Evolutionary conservation across 2,113 vertebrate species (phyloP), one percentile per base, ranked within the genome.

Genomic region (Ophthalmolycus amberensis): DNA sequence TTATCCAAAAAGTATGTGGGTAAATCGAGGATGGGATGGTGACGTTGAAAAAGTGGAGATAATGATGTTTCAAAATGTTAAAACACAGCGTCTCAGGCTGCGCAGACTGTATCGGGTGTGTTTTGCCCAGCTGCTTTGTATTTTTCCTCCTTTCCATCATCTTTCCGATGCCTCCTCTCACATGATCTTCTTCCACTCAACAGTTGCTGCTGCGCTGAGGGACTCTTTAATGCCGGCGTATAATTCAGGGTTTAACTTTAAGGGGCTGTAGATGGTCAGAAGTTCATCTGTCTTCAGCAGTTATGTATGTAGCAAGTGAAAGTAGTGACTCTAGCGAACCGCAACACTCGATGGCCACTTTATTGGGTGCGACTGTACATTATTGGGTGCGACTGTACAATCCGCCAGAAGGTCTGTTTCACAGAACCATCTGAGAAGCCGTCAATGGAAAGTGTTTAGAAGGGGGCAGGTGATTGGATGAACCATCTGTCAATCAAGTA

Each of bases 171-270:
- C 29, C 40, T 68, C 40, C 72, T 64, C 46, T 34, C 20, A 58
- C 27, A 77, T 79, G 18, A 42, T 63, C 77, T 71, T 58, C 27
- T n/a, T 20, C 42, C 22, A 20, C 10, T 60, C 54, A 63, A 18
- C 44, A 38, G 59, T 63, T n/a, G 8, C 6, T 48, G 63, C 48
- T 14, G n/a, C 18, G 20, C 27, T 22, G 11, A 58, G 27, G 37
- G 38, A 68, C 65, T 48, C 27, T 18, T 44, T 9, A 68, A 46
- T 56, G 6, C 37, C 15, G 15, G 67, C 50, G 2, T 27, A 40
- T 29, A 14, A 40, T 27, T 75, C 32, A 54, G 64, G 42, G 54
- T 48, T 50, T 50, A 37, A 50, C 29, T 63, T 29, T 63, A 40
- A 71, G 50, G 32, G 44, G 56, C 34, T 34, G 44, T 32, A 65